phyloP scores from a whole-genome alignment of 2,797 vertebrate genomes.

The Phrynocephalus guinanensis region DNA sequence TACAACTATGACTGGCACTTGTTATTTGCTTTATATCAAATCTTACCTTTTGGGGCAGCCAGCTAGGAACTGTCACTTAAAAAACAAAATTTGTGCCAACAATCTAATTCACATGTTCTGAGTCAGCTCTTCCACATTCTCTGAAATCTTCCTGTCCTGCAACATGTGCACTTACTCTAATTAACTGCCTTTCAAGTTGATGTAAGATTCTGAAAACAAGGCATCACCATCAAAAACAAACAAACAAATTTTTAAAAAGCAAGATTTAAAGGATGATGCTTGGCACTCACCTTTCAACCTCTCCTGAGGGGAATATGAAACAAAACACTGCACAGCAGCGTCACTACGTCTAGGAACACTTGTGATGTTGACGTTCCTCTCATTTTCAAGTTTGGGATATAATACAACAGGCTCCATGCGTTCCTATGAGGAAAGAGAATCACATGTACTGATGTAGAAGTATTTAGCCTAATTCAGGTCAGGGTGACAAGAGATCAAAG shows the following conservation, averaged over 20 bases:
- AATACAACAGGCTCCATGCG: constrained; percentile 62
- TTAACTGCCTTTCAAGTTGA: constrained; percentile 62
- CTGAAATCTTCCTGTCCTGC: constrained; percentile 66
- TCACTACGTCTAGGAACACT: constrained; percentile 67
- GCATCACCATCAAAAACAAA: constrained; percentile 2
- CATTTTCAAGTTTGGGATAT: constrained; percentile 73
- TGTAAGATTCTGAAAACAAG: constrained; percentile 41
- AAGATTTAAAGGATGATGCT: not conserved
- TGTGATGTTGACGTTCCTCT: constrained; percentile 67
- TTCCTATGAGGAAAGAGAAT: constrained; percentile 77
- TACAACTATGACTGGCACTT: constrained; percentile 73
- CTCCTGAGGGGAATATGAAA: constrained; percentile 59
- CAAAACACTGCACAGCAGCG: constrained; percentile 47
- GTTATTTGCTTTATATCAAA: constrained; percentile 77
- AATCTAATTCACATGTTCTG: constrained; percentile 79
- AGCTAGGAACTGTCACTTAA: constrained; percentile 77
- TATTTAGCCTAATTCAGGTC: not conserved
- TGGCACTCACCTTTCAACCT: constrained; percentile 74
- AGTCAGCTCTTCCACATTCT: constrained; percentile 74
- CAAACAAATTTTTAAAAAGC: not conserved
- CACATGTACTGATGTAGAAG: constrained; percentile 40
- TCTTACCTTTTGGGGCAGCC: constrained; percentile 75
- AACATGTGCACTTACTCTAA: constrained; percentile 71
- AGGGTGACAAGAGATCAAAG: too few species aligned
- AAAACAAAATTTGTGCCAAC: constrained; percentile 71